Base-by-base conservation (phyloP, 2,888 invertebrate species). In the Hydriomena furcata region DNA sequence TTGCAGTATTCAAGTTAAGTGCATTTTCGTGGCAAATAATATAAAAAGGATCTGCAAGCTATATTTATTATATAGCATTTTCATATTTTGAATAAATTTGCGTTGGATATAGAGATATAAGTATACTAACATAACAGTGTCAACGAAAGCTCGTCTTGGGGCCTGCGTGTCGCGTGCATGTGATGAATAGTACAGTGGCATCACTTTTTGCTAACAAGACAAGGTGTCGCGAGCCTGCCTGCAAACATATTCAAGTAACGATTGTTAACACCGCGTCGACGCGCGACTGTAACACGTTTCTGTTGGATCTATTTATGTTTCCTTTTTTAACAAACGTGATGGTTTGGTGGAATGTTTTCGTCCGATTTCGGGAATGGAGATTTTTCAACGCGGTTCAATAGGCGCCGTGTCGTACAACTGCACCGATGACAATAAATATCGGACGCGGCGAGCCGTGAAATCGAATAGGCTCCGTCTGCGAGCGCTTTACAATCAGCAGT, bases 361-460 rank as follows among this genome's bases (percentile, higher is more conserved):
- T 82, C 80, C 80, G 82, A 83, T 81, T 85, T 83, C 63, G 79
- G 80, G 75, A 73, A 82, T 81, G 80, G 82, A 84, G 84, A 84
- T 87, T 87, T 88, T 89, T 85, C 80, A 83, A 73, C 84, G 84
- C 79, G 84, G 86, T 86, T 88, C 87, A 84, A 83, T 84, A 85
- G 84, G 84, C 84, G 77, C 79, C 84, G 84, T 86, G 89, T 87
- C 88, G 86, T 87, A 84, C 86, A 82, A 87, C 82, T 88, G 86
- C 85, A 87, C 85, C 88, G 89, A 88, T 89, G 89, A 89, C 87
- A 89, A 89, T 90, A 90, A 90, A 90, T 89, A 89, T 87, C 85
- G 81, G 72, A 71, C 75, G 89, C 88, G 86, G 76, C 86, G 86
- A 89, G 89, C 86, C 90, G 84, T 90, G 89, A 89, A 90, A 90